Evolutionary conservation across 1,140 invertebrate genomes (phyloP).

Genomic region (Aphis craccivora): DNA sequence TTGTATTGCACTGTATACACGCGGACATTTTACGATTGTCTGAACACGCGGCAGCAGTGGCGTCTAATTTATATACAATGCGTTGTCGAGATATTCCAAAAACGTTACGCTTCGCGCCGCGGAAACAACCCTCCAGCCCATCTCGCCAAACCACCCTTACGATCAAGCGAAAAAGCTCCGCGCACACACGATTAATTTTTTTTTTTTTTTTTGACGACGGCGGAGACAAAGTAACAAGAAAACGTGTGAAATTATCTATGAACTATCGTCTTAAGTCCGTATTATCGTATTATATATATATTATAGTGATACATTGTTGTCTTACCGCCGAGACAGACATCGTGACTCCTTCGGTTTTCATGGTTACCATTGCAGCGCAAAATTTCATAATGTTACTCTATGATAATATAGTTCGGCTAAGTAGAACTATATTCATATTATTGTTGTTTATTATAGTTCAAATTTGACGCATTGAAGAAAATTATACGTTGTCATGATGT

Average conservation of each 20-base stretch:
- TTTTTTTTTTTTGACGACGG: too few relatives aligned
- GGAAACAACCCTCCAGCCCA: not conserved
- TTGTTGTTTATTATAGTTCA: too few relatives aligned
- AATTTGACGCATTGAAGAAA: too few relatives aligned
- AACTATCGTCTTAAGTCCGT: not conserved
- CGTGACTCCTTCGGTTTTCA: too few relatives aligned
- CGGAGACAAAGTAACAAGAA: not conserved
- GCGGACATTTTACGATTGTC: constrained; percentile 34
- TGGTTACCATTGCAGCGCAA: too few relatives aligned
- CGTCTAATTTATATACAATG: constrained; percentile 32
- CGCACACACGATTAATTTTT: not conserved
- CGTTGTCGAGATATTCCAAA: not conserved
- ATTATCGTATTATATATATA: too few relatives aligned
- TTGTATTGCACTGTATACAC: not conserved
- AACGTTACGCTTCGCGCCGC: not conserved
- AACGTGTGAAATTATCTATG: not conserved
- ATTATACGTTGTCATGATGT: too few relatives aligned
- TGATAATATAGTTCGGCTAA: too few relatives aligned
- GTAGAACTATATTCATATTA: too few relatives aligned
- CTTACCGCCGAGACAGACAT: too few relatives aligned
- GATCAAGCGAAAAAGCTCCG: not conserved
- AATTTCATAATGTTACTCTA: too few relatives aligned
- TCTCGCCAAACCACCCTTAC: not conserved
- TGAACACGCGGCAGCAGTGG: not conserved
- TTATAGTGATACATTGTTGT: too few relatives aligned